Base-by-base conservation (phyloP, 2,888 invertebrate genomes). In the Drosophila histrio region DNA sequence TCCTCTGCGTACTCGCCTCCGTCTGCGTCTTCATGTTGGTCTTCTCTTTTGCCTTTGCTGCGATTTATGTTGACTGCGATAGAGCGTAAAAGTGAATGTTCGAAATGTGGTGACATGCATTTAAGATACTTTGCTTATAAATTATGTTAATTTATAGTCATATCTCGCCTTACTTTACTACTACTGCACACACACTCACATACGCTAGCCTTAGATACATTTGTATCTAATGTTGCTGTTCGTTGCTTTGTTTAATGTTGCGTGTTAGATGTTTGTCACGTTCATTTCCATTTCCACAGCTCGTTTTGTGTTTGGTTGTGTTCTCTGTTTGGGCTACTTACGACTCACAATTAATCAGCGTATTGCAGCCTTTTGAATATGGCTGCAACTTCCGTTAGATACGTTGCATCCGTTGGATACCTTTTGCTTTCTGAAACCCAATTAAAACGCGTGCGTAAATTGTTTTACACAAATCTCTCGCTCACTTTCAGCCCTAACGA, bases 31-130 rank as follows among this genome's bases (percentile, higher is more conserved):
- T 7, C 17, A 3, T 24, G 8, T 32, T 11, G 8, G 41, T 26
- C 24, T 59, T 43, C 52, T 36, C 41, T 38, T 66, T 53, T 28
- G 36, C 26, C 43, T n/a, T 41, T 7, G 11, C 26, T 62, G 65
- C 62, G 65, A 77, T 74, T 77, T 74, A 77, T 77, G 77, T 68
- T 26, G 21, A 41, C 59, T 39, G 67, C 78, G 81, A 81, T 81
- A 81, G 81, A 81, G 79, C 77, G 77, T 74, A 84, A 81, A 81
- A 84, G 82, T 84, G 85, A 84, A 84, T 84, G 82, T 81, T 81
- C 64, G 71, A 77, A 79, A 81, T 81, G 81, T 82, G 82, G 79
- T 79, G 82, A 82, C 82, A 82, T 81, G 82, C 85, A 84, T 82
- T 82, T 81, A 81, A 82, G 82, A 82, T 82, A 81, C 81, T 81